A percentile compares a stretch with the other conserved stretches of the same genome.
Conservation (phyloP, 2,113 vertebrate genomes). For the Rhabdomys dilectus region DNA sequence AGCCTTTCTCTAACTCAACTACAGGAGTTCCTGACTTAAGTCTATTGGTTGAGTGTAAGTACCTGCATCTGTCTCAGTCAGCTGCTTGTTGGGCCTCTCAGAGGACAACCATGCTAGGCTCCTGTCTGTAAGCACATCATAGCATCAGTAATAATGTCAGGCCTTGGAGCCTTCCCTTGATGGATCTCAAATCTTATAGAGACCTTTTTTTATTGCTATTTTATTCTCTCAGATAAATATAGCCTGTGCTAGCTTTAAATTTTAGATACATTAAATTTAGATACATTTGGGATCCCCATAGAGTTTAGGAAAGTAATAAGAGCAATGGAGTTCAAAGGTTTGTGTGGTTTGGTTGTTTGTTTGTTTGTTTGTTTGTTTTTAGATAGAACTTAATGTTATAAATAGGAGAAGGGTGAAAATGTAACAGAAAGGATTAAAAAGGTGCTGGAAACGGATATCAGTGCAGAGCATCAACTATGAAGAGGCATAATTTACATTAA, state of each 20-base stretch:
- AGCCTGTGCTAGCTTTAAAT: neutral
- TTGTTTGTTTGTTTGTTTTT: neutral
- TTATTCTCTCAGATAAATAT: neutral
- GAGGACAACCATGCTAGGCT: too few relatives aligned
- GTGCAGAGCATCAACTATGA: neutral
- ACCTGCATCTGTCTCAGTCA: too few relatives aligned
- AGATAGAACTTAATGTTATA: neutral
- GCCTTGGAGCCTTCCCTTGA: too few relatives aligned
- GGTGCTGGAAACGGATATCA: neutral
- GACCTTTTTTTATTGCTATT: neutral
- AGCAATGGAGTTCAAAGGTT: neutral
- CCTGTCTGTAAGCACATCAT: too few relatives aligned
- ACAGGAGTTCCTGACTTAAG: too few relatives aligned
- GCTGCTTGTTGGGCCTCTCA: too few relatives aligned
- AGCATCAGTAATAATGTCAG: too few relatives aligned
- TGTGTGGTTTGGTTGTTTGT: too few relatives aligned
- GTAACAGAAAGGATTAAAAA: neutral
- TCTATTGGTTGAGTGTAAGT: too few relatives aligned
- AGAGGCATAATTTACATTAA: neutral
- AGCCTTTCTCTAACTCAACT: too few relatives aligned
- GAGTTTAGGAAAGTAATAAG: neutral
- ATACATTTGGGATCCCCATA: neutral
- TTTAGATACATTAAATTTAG: neutral
- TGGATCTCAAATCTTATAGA: neutral
- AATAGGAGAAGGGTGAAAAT: neutral